phyloP scores from a whole-genome alignment of 1,140 invertebrate genomes.

The Probaryconus sp. region DNA sequence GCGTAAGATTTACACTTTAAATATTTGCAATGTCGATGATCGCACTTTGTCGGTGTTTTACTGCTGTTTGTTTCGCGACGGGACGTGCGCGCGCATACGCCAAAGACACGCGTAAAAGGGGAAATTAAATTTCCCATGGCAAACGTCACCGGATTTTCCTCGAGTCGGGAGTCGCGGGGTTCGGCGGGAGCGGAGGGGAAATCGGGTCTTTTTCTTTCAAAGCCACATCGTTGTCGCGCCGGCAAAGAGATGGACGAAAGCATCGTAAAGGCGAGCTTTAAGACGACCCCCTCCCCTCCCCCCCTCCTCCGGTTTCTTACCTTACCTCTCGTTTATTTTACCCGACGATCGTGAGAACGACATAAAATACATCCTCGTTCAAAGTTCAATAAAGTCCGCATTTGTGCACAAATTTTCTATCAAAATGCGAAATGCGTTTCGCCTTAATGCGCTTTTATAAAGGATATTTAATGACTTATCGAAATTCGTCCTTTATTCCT shows the following conservation, averaged over 20 bases:
- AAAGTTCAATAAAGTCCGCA: conserved; percentile 33
- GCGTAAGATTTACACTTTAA: conserved; percentile 32
- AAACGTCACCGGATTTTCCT: conserved; percentile 47
- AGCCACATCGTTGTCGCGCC: conserved; percentile 24
- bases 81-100: conserved; percentile 4
- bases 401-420: conserved; percentile 31
- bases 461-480: no score
- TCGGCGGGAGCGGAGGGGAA: no score
- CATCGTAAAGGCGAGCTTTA: conserved; percentile 42
- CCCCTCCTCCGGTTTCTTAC: conserved; percentile 37
- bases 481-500: no score
- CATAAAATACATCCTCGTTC: conserved; percentile 37
- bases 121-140: conserved; percentile 54
- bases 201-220: conserved; percentile 54
- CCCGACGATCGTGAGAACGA: conserved; percentile 31
- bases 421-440: conserved; percentile 15
- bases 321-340: conserved; percentile 44
- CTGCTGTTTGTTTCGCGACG: conserved; percentile 3
- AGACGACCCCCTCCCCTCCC: conserved; percentile 30
- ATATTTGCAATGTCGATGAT: conserved; percentile 41
- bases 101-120: conserved; percentile 33
- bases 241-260: conserved; percentile 36
- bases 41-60: conserved; percentile 14
- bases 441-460: conserved; percentile 9
- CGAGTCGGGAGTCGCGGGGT: no score